Base-by-base conservation (phyloP, 2,113 vertebrate genomes). In the Gobio gobio region DNA sequence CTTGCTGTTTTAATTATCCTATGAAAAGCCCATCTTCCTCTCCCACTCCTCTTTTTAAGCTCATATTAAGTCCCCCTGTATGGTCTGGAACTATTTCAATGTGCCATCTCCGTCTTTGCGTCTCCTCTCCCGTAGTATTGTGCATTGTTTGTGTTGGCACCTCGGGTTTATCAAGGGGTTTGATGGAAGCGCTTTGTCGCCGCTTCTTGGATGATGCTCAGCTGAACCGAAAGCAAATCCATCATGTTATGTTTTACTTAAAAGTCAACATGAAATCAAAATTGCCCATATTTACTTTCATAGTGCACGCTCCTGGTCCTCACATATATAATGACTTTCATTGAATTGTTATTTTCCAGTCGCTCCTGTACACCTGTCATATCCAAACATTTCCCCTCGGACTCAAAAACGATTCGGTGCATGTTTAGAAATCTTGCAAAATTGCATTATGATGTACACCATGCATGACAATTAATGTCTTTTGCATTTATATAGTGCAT, bases 1-100 rank as follows among this genome's bases (percentile, higher is more conserved):
- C 93, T 94, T 88, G 92, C 93, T 93, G 94, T 94, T 94, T 95
- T 94, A 94, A 94, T 94, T 93, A 94, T 91, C 90, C 93, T 90
- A 92, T 94, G 93, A 95, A 94, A 94, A 92, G 92, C 92, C 89
- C 92, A 92, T 92, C 90, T 89, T 86, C 89, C 91, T 91, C 91
- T 92, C 93, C 92, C 92, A 89, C 89, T 89, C 89, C 91, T 90
- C 92, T 91, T 88, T 87, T 90, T 91, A 91, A 91, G 92, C 90
- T 91, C 90, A 89, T 91, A 92, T 92, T 92, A 92, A 91, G 89
- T 87, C 90, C 89, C 89, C 4, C 85, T 88, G 90, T 88, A 93
- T 92, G 90, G 90, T 90, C 85, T 87, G 87, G 86, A 92, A 90
- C 70, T 92, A 89, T 87, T 77, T 63, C 86, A 91, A 91, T 87